These are phyloP conservation scores for Myathropa florea DNA, from an alignment of 2,888 invertebrate genomes.

Conservation along the genomic window DNA sequence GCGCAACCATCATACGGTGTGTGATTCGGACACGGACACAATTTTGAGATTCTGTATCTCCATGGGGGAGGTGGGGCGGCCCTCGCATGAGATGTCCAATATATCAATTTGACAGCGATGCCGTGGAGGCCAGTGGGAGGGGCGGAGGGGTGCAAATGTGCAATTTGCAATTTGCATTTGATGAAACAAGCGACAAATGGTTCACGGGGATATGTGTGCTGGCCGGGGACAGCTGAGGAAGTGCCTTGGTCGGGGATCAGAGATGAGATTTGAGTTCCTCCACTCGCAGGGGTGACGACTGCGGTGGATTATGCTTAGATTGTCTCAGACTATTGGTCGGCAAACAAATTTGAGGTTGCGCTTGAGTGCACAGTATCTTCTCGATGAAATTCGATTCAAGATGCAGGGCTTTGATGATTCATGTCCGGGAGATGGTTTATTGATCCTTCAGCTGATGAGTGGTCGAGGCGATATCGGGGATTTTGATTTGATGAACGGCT, in stretches of 20 bases:
- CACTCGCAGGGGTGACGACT: no score
- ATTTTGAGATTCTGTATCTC: conserved; percentile 64
- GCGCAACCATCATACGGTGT: conserved; percentile 36
- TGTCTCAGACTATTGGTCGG: background rate
- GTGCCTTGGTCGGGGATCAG: background rate
- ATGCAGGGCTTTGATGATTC: background rate
- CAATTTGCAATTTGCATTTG: conserved; percentile 52
- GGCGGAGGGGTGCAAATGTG: conserved; percentile 26
- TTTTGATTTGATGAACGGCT: background rate
- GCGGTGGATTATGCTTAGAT: background rate
- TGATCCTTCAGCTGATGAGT: background rate
- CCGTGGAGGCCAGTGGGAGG: background rate
- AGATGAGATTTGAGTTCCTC: background rate
- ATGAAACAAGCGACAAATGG: conserved; percentile 54
- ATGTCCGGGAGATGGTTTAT: background rate
- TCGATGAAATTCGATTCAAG: background rate
- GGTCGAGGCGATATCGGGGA: background rate
- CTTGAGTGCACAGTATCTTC: background rate
- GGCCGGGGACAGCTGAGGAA: background rate
- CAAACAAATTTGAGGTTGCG: background rate
- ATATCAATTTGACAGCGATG: conserved; percentile 63
- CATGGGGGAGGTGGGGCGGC: conserved; percentile 6
- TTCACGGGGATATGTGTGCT: conserved; percentile 21
- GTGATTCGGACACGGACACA: conserved; percentile 64
- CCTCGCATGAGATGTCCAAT: conserved; percentile 60